These are phyloP conservation scores for Molorchus minor DNA, from an alignment of 2,888 invertebrate species.

Conservation along the genomic window DNA sequence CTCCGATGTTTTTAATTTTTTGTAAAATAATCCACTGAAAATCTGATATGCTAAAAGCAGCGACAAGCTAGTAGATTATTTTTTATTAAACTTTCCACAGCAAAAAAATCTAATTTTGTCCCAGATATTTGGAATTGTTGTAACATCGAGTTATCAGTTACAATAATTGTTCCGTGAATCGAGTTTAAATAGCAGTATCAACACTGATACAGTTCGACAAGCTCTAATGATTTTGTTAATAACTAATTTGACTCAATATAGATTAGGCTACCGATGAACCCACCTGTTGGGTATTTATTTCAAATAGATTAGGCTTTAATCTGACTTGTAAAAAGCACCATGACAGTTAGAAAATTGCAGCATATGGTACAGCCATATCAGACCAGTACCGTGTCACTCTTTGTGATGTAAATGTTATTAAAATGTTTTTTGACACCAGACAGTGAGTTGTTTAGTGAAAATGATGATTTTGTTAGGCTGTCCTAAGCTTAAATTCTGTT, in stretches of 20 bases:
- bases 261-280: conserved; percentile 48
- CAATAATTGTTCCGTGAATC: conserved; percentile 45
- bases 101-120: not conserved
- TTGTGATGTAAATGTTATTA: not conserved
- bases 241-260: conserved; percentile 50
- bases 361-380: conserved; percentile 48
- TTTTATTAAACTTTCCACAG: not conserved
- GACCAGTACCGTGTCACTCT: conserved; percentile 7
- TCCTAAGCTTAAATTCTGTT: too few species aligned
- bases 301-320: conserved; percentile 50
- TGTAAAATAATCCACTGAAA: too few species aligned
- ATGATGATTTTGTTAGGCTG: too few species aligned
- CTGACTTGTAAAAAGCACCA: conserved; percentile 50
- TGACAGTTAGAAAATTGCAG: conserved; percentile 50
- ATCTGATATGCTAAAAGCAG: too few species aligned
- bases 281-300: conserved; percentile 45
- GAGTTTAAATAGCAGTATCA: conserved; percentile 42
- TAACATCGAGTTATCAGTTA: conserved; percentile 22
- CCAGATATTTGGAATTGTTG: conserved; percentile 6
- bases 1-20: too few species aligned
- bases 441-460: too few species aligned
- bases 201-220: conserved; percentile 42
- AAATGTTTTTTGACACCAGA: too few species aligned
- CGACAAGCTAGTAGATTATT: not conserved
- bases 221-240: conserved; percentile 45